Percentiles rank a stretch among this genome's conserved stretches.
Conservation (phyloP, 2,888 invertebrate species). For the Laspeyria flexula region DNA sequence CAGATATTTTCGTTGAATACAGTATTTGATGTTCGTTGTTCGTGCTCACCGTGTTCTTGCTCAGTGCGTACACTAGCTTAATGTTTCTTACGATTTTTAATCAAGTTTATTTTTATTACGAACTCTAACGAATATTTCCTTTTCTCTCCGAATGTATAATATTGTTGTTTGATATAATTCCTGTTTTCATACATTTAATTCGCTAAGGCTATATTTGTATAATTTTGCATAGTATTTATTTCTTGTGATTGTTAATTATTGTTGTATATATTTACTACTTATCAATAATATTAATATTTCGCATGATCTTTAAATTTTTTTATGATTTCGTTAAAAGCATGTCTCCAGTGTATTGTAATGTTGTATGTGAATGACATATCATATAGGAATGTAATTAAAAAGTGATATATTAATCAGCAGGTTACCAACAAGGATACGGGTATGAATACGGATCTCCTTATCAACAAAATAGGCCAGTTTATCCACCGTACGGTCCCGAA, state of each 20-base stretch:
- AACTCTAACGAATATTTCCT: conserved; percentile 13
- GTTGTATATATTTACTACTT: neutral
- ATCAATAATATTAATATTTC: too few species aligned
- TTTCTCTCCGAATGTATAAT: conserved; percentile 12
- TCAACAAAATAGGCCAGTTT: conserved; percentile 91
- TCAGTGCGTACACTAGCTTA: too few species aligned
- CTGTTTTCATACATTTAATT: conserved; percentile 15
- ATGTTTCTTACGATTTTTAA: too few species aligned
- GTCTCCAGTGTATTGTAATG: neutral
- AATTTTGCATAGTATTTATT: conserved; percentile 27
- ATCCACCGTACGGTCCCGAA: conserved; percentile 91
- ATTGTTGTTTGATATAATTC: conserved; percentile 11
- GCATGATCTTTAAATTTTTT: neutral
- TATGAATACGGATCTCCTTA: conserved; percentile 89
- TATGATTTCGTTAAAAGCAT: conserved; percentile 2
- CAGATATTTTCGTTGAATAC: too few species aligned
- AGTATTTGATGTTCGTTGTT: too few species aligned
- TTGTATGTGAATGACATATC: neutral
- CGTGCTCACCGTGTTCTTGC: too few species aligned
- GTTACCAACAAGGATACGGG: conserved; percentile 88
- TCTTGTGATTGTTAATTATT: neutral
- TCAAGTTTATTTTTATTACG: neutral
- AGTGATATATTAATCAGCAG: conserved; percentile 64
- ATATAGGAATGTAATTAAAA: neutral
- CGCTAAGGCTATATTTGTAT: conserved; percentile 37